Percentiles rank a stretch among this genome's conserved stretches.
phyloP scores from a whole-genome alignment of 1,140 invertebrate genomes.

The Dendroctonus ponderosae region DNA sequence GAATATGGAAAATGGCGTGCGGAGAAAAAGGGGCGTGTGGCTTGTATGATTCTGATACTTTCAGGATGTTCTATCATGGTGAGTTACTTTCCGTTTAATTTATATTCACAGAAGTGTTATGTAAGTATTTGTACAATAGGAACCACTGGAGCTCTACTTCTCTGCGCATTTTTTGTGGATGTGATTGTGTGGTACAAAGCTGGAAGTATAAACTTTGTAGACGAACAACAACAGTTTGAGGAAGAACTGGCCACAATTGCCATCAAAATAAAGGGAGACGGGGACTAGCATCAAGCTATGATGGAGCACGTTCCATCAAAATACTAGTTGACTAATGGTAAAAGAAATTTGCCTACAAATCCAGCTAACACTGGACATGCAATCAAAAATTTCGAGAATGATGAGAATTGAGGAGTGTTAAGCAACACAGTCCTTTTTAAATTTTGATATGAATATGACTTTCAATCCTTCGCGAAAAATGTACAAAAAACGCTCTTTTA shows the following conservation, averaged over 20 bases:
- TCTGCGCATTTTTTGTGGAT: slow-evolving; percentile 70
- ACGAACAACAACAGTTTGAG: slow-evolving; percentile 52
- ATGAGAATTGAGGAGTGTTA: too few species aligned
- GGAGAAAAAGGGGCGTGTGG: slow-evolving; percentile 78
- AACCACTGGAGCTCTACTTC: slow-evolving; percentile 66
- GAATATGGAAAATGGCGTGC: slow-evolving; percentile 82
- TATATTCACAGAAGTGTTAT: too few species aligned
- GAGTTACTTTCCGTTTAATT: slow-evolving; percentile 37
- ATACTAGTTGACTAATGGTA: neutral
- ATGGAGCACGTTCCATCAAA: slow-evolving; percentile 19
- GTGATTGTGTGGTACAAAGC: slow-evolving; percentile 73
- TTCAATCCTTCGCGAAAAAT: too few species aligned
- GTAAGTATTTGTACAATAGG: slow-evolving; percentile 50
- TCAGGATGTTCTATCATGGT: slow-evolving; percentile 86
- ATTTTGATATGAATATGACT: too few species aligned
- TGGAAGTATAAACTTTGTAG: slow-evolving; percentile 65
- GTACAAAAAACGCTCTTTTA: too few species aligned
- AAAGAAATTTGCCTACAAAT: too few species aligned
- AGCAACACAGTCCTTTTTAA: too few species aligned
- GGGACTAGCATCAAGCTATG: slow-evolving; percentile 20
- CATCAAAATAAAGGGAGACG: slow-evolving; percentile 32
- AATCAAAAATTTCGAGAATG: too few species aligned
- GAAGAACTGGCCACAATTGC: slow-evolving; percentile 52
- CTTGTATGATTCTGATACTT: slow-evolving; percentile 79
- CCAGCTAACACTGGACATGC: too few species aligned